Percentiles rank a stretch among this genome's conserved stretches.
phyloP scores from a whole-genome alignment of 2,888 invertebrate species.

The Agrotis segetum region DNA sequence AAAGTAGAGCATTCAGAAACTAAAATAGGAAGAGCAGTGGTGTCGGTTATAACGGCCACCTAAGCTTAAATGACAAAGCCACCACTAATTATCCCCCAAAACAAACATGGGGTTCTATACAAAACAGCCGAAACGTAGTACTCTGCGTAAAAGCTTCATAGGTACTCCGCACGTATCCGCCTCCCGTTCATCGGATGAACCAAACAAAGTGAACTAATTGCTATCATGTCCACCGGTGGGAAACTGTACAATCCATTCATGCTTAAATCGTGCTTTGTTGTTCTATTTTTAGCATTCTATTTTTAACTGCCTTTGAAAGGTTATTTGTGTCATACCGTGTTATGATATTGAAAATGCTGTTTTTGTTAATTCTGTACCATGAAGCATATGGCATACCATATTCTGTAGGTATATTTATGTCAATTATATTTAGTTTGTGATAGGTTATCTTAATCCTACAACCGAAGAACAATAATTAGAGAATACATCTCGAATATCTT shows the following conservation, averaged over 20 bases:
- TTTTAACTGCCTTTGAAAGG: conserved; percentile 25
- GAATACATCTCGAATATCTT: no score
- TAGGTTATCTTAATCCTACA: no score
- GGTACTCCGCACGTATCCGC: background rate
- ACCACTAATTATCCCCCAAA: background rate
- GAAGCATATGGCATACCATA: no score
- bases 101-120: background rate
- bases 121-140: background rate
- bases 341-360: background rate
- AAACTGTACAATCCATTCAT: conserved; percentile 62
- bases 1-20: no score
- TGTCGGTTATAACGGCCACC: no score
- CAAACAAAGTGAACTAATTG: conserved; percentile 71
- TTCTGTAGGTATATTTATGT: no score
- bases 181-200: conserved; percentile 56
- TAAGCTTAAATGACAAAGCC: no score
- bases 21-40: no score
- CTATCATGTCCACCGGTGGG: conserved; percentile 68
- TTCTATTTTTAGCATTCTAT: conserved; percentile 27
- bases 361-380: background rate
- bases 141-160: background rate
- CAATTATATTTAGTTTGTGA: background rate
- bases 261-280: conserved; percentile 29
- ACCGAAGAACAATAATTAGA: no score
- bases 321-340: background rate